These are phyloP conservation scores for Pandemis cinnamomeana DNA, from an alignment of 2,888 invertebrate genomes.

Conservation along the genomic window DNA sequence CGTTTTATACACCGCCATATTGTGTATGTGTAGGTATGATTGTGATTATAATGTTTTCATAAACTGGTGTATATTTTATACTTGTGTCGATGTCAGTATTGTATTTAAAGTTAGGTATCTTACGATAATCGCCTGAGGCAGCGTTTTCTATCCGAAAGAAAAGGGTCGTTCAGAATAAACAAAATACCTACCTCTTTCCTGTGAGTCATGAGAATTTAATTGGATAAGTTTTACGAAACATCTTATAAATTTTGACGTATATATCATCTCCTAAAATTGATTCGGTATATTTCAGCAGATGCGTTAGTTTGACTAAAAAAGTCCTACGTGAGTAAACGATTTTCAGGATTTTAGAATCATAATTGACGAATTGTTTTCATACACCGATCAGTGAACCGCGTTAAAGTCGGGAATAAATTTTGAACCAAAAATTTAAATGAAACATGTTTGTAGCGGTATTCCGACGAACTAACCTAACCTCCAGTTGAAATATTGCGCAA, in stretches of 20 bases:
- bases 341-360: too few species aligned
- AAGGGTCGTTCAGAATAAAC: slow-evolving; percentile 16
- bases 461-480: too few species aligned
- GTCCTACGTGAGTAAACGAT: too few species aligned
- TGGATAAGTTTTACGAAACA: slow-evolving; percentile 32
- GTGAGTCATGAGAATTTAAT: slow-evolving; percentile 23
- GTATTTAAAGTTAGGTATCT: slow-evolving; percentile 65
- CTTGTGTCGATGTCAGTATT: slow-evolving; percentile 72
- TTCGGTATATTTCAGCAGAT: too few species aligned
- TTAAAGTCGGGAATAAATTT: too few species aligned
- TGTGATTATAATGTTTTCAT: slow-evolving; percentile 63
- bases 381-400: too few species aligned
- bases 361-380: too few species aligned
- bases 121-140: slow-evolving; percentile 44
- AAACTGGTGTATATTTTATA: slow-evolving; percentile 70
- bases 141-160: slow-evolving; percentile 43
- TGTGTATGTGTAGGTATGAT: slow-evolving; percentile 53
- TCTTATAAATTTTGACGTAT: slow-evolving; percentile 8
- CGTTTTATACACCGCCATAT: slow-evolving; percentile 58
- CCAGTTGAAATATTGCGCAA: too few species aligned
- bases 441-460: too few species aligned
- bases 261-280: neutral
- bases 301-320: too few species aligned
- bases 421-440: too few species aligned
- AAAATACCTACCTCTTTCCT: slow-evolving; percentile 31